Base-by-base conservation (phyloP, 2,113 vertebrate genomes). In the Eidolon helvum region DNA sequence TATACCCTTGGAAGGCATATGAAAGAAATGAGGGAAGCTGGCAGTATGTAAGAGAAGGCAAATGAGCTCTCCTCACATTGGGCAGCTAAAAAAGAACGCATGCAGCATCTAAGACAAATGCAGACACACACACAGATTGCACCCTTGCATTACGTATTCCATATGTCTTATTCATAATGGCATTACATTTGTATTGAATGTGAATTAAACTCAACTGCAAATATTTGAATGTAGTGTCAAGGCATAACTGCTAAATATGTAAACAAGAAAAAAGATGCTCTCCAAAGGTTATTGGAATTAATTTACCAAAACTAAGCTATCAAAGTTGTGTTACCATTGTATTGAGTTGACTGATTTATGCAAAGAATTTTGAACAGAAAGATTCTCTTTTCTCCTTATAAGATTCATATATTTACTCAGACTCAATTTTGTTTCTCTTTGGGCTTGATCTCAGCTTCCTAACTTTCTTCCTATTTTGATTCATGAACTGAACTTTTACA, bases 331-430 rank as follows among this genome's bases (percentile, higher is more conserved):
- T 88, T 87, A 87, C n/a, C 57, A 69, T 74, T 43, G 5, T 50
- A n/a, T 43, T 48, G 53, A 65, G 11, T 59, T 85, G n/a, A 75
- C 11, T 4, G 83, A 50, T 61, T 55, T 43, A 16, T 78, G 12
- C 3, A 61, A 83, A 87, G 19, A 90, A 74, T 92, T 79, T 87
- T 68, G 90, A 95, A 16, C 4, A 92, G 75, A 95, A 86, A 66
- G 3, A 14, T 22, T 78, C 2, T 77, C 33, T 71, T 82, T 10
- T 8, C 12, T 74, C 33, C 6, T 66, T 80, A 11, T 63, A 89
- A 77, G 18, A 43, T 35, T 61, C 28, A 10, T 85, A 19, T 38
- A 30, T 45, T 61, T 92, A 53, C 18, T 88, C 45, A 91, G 4
- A 40, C 86, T 93, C 53, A 63, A 82, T 90, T 88, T 91, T 8